phyloP scores from a whole-genome alignment of 2,888 invertebrate genomes.

The Tenthredo notha region DNA sequence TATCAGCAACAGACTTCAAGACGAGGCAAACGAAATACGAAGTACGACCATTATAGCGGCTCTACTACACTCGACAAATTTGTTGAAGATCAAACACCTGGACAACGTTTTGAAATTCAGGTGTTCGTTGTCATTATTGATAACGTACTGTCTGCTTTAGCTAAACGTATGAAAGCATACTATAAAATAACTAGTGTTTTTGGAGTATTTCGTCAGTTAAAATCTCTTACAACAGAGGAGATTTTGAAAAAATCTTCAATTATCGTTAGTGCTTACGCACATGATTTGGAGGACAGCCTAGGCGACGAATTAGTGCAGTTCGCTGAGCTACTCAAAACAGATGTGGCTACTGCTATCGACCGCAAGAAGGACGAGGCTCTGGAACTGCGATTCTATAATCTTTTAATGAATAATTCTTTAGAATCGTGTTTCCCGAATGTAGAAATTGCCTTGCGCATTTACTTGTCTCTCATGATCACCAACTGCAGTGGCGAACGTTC shows the following conservation, averaged over 20 bases:
- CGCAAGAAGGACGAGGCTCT: constrained; percentile 40
- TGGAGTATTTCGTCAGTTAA: constrained; percentile 55
- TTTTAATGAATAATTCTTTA: constrained; percentile 57
- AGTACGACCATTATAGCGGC: constrained; percentile 51
- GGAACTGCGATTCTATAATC: constrained; percentile 52
- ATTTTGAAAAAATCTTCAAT: constrained; percentile 58
- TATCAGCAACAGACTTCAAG: constrained; percentile 54
- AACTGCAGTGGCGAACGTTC: constrained; percentile 59
- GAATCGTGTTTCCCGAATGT: constrained; percentile 59
- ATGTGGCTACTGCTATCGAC: constrained; percentile 50
- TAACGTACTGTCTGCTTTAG: constrained; percentile 56
- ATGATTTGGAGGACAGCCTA: constrained; percentile 57
- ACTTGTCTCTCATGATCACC: constrained; percentile 55
- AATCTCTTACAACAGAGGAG: constrained; percentile 58
- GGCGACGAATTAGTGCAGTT: constrained; percentile 55
- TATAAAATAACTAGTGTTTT: constrained; percentile 53
- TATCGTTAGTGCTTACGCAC: constrained; percentile 59
- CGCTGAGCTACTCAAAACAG: constrained; percentile 40
- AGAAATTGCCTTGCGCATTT: constrained; percentile 61
- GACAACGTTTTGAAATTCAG: constrained; percentile 57
- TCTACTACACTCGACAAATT: constrained; percentile 50
- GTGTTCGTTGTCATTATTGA: constrained; percentile 56
- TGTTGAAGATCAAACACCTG: constrained; percentile 53
- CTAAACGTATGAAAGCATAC: constrained; percentile 57
- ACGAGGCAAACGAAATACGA: constrained; percentile 52